Conservation (phyloP, 2,797 vertebrate genomes). For the Helarctos malayanus region DNA sequence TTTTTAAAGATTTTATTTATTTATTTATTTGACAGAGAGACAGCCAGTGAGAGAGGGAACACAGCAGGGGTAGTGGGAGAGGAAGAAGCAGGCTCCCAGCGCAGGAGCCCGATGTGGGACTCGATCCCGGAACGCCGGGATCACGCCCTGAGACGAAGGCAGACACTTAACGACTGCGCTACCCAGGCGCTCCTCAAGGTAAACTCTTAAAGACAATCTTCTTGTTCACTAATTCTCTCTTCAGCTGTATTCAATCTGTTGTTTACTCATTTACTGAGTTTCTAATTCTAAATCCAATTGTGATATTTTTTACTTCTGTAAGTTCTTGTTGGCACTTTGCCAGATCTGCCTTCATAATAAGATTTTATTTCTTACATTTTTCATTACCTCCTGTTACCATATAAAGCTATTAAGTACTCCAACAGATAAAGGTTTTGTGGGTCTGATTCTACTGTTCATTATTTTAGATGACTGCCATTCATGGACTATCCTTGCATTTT, state of each 20-base stretch:
- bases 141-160: too few species aligned
- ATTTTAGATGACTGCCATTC: neutral
- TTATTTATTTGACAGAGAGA: too few species aligned
- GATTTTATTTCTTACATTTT: neutral
- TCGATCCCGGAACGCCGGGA: too few species aligned
- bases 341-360: neutral
- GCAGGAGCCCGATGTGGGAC: too few species aligned
- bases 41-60: too few species aligned
- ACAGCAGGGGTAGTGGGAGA: too few species aligned
- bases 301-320: neutral
- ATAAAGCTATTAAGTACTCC: slow-evolving; percentile 15
- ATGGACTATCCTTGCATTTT: neutral
- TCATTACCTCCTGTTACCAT: neutral
- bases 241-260: neutral
- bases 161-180: too few species aligned
- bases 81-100: too few species aligned
- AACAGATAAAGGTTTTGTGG: neutral
- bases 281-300: slow-evolving; percentile 24
- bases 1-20: too few species aligned
- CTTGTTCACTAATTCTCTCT: neutral
- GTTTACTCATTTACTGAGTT: neutral
- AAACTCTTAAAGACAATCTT: slow-evolving; percentile 27
- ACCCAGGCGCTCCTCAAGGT: neutral
- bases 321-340: neutral
- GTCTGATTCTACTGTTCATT: neutral